Evolutionary conservation across 2,113 vertebrate species (phyloP).

Genomic region (Gymnogyps californianus): DNA sequence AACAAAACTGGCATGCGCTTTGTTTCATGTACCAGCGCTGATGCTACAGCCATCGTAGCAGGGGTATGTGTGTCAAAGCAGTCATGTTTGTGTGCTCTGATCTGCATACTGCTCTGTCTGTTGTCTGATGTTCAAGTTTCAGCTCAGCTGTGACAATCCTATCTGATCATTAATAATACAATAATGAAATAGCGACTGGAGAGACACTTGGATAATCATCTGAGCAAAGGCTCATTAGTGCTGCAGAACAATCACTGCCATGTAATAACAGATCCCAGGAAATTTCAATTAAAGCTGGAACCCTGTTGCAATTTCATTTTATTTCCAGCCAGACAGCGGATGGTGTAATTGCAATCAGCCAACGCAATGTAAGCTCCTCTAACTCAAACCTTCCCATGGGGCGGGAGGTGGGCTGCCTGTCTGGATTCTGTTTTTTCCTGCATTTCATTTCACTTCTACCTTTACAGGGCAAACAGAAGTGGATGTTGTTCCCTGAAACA

Average conservation of each 20-base stretch:
- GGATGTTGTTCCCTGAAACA: neutral
- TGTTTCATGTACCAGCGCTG: neutral
- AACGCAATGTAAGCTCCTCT: slow-evolving; percentile 44
- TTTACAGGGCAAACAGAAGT: neutral
- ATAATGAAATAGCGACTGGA: slow-evolving; percentile 77
- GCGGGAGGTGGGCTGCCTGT: neutral
- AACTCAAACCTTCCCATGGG: slow-evolving; percentile 51
- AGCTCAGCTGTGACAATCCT: slow-evolving; percentile 71
- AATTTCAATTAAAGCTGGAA: slow-evolving; percentile 83
- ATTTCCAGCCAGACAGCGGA: slow-evolving; percentile 48
- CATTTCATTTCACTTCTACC: neutral
- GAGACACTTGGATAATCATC: slow-evolving; percentile 83
- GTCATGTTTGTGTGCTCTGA: neutral
- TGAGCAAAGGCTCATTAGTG: slow-evolving; percentile 77
- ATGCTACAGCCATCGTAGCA: neutral
- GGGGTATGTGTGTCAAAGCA: neutral
- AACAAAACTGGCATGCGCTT: fast-evolving
- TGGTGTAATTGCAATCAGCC: slow-evolving; percentile 72
- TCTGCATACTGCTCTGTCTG: neutral
- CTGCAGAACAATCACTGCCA: slow-evolving; percentile 72
- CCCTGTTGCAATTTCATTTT: slow-evolving; percentile 74
- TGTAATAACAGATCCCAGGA: slow-evolving; percentile 82
- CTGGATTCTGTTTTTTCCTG: neutral
- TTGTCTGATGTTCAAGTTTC: slow-evolving; percentile 36
- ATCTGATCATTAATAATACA: slow-evolving; percentile 80